Conservation (phyloP, 1,140 invertebrate genomes). For the Drosophila nannoptera region DNA sequence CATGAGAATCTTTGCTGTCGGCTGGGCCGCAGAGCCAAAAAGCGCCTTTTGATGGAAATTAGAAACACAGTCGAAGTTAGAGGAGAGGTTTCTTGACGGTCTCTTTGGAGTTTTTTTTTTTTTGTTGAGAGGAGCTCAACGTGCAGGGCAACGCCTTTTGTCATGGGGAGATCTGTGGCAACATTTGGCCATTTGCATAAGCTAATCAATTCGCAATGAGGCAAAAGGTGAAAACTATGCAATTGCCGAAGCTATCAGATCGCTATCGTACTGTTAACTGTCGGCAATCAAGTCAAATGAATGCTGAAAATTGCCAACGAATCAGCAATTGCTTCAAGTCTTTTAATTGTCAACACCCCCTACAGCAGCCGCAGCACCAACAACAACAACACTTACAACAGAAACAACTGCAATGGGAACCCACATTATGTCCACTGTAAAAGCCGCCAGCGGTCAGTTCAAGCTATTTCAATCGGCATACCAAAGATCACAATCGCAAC, state of each 20-base stretch:
- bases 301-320: conserved; percentile 26
- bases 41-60: conserved; percentile 75
- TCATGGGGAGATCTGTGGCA: conserved; percentile 48
- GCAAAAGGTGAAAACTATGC: conserved; percentile 66
- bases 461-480: conserved; percentile 50
- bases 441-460: conserved; percentile 39
- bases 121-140: conserved; percentile 30
- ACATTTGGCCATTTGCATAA: conserved; percentile 70
- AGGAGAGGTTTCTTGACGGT: conserved; percentile 47
- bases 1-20: conserved; percentile 69
- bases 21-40: conserved; percentile 37
- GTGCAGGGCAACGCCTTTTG: conserved; percentile 77
- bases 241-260: conserved; percentile 35
- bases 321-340: conserved; percentile 45
- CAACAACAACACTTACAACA: conserved; percentile 14
- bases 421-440: conserved; percentile 42
- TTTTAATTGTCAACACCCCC: conserved; percentile 54
- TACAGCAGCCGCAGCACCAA: not conserved
- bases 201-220: conserved; percentile 78
- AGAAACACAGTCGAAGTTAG: conserved; percentile 36
- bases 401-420: conserved; percentile 10
- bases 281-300: conserved; percentile 47
- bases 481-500: conserved; percentile 62
- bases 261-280: conserved; percentile 42
- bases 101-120: conserved; percentile 9